Conservation (phyloP, 1,140 invertebrate genomes). For the Zaprionus ornatus region DNA sequence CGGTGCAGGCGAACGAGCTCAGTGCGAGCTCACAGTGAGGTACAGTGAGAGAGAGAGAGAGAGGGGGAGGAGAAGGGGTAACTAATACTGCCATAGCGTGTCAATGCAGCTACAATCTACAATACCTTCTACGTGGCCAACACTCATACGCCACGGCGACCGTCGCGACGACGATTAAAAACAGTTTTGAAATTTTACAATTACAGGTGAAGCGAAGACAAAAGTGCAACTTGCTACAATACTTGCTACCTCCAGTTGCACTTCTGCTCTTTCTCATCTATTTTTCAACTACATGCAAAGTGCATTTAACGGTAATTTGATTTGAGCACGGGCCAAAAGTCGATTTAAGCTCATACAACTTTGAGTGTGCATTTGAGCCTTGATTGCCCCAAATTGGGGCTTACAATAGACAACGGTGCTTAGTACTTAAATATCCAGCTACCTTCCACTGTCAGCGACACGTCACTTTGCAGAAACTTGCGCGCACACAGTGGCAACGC, state of each 20-base stretch:
- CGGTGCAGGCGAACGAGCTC: not conserved
- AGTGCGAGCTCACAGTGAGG: not conserved
- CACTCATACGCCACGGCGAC: constrained; percentile 37
- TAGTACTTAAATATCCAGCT: constrained; percentile 17
- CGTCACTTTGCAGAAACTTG: not conserved
- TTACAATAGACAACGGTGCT: constrained; percentile 54
- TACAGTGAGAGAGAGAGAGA: not conserved
- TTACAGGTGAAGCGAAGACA: constrained; percentile 29
- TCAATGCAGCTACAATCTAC: not conserved
- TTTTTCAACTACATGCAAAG: constrained; percentile 60
- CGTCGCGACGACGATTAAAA: constrained; percentile 29
- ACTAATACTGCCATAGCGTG: not conserved
- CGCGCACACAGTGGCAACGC: not conserved
- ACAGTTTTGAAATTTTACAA: constrained; percentile 29
- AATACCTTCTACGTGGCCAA: constrained; percentile 21
- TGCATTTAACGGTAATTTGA: constrained; percentile 60
- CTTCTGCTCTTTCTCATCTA: constrained; percentile 40
- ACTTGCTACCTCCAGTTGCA: constrained; percentile 52
- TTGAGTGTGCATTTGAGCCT: constrained; percentile 28
- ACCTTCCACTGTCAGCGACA: constrained; percentile 1
- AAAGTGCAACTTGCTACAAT: not conserved
- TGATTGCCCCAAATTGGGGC: constrained; percentile 66
- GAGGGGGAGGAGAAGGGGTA: not conserved
- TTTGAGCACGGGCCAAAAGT: constrained; percentile 17
- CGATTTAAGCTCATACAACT: constrained; percentile 35